phyloP scores from a whole-genome alignment of 2,888 invertebrate species.

The Hypselothyrea guttata region DNA sequence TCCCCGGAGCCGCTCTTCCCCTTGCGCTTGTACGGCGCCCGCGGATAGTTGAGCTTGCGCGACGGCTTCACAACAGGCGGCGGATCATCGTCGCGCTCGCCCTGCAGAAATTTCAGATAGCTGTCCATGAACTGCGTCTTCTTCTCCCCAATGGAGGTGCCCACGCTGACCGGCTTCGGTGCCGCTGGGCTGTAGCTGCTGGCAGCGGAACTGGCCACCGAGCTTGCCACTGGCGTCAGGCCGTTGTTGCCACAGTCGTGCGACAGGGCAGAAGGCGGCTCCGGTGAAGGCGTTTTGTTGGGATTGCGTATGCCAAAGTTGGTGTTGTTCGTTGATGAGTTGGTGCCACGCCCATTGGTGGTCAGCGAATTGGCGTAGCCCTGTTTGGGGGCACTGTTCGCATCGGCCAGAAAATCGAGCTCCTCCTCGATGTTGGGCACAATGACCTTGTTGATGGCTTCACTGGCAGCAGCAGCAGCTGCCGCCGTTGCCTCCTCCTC shows the following conservation, averaged over 20 bases:
- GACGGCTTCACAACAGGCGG: slow-evolving; percentile 85
- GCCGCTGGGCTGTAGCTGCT: slow-evolving; percentile 61
- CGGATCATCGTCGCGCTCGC: slow-evolving; percentile 91
- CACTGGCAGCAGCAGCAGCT: slow-evolving; percentile 83
- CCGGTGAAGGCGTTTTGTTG: slow-evolving; percentile 83
- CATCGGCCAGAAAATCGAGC: slow-evolving; percentile 88
- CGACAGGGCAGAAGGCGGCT: slow-evolving; percentile 80
- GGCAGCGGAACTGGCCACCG: slow-evolving; percentile 16
- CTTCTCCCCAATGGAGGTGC: slow-evolving; percentile 79
- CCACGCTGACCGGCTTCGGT: slow-evolving; percentile 77
- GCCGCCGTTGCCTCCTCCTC: slow-evolving; percentile 66
- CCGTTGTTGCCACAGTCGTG: slow-evolving; percentile 56
- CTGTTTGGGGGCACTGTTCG: slow-evolving; percentile 73
- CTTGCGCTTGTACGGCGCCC: slow-evolving; percentile 69
- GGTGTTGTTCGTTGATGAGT: slow-evolving; percentile 74
- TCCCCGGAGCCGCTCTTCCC: slow-evolving; percentile 56
- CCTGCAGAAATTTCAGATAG: slow-evolving; percentile 89
- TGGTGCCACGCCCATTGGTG: slow-evolving; percentile 63
- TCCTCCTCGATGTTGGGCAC: slow-evolving; percentile 95
- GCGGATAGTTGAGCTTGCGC: slow-evolving; percentile 79
- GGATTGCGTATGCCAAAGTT: slow-evolving; percentile 81
- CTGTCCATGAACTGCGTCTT: slow-evolving; percentile 91
- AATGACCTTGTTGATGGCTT: slow-evolving; percentile 91
- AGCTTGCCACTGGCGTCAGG: slow-evolving; percentile 18
- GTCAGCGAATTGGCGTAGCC: slow-evolving; percentile 73